Evolutionary conservation across 2,113 vertebrate genomes (phyloP).

Genomic region (Girardinichthys multiradiatus): DNA sequence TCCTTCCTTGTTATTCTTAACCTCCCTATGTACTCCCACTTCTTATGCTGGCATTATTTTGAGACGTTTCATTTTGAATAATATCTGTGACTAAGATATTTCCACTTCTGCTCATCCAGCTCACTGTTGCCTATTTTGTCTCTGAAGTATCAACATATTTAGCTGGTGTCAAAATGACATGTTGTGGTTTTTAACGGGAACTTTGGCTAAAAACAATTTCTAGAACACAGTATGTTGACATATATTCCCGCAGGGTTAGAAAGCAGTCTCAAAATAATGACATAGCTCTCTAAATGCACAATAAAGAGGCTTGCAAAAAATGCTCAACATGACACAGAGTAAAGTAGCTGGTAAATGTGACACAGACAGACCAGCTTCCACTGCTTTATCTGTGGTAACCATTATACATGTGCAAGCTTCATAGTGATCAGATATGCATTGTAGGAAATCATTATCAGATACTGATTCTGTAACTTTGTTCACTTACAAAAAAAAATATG

Average conservation of each 20-base stretch:
- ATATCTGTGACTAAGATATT: not conserved
- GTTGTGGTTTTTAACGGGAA: not conserved
- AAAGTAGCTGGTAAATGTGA: not conserved
- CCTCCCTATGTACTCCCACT: not conserved
- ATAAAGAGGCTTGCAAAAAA: not conserved
- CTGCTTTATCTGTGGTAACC: too few relatives aligned
- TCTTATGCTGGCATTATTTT: slow-evolving; percentile 1
- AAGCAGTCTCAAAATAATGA: not conserved
- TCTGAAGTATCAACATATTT: not conserved
- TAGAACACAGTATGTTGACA: not conserved
- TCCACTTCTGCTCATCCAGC: not conserved
- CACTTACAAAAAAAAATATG: not conserved
- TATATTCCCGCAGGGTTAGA: not conserved
- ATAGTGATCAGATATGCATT: not conserved
- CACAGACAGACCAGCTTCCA: not conserved
- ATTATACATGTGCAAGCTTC: too few relatives aligned
- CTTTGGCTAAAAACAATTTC: not conserved
- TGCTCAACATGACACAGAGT: not conserved
- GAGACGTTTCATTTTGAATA: slow-evolving; percentile 9
- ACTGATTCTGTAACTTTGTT: not conserved
- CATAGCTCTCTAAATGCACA: not conserved
- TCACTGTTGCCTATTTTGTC: not conserved
- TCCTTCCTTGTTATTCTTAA: not conserved
- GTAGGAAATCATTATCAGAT: too few relatives aligned
- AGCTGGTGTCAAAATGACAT: not conserved